Percentiles rank a stretch among this genome's conserved stretches.
phyloP scores from a whole-genome alignment of 2,797 vertebrate genomes.

The Lutra lutra region DNA sequence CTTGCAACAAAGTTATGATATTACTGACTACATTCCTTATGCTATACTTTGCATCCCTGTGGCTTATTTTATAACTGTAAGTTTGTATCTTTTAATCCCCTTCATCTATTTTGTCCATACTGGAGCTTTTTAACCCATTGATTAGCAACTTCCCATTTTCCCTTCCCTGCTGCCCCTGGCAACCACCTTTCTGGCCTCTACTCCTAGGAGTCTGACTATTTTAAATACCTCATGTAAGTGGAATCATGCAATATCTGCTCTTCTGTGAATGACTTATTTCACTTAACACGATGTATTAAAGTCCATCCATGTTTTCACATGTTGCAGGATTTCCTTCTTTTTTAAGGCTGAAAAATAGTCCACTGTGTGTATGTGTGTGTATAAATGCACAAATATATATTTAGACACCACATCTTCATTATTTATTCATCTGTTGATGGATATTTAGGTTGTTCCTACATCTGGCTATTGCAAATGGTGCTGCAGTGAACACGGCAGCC shows the following conservation, averaged over 20 bases:
- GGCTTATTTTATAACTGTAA: not conserved
- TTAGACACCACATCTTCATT: not conserved
- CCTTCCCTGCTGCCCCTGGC: not conserved
- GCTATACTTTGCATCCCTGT: not conserved
- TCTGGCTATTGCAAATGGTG: not conserved
- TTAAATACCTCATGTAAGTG: not conserved
- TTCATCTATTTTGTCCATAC: not conserved
- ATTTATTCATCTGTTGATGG: not conserved
- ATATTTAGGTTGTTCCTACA: not conserved
- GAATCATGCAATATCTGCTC: not conserved
- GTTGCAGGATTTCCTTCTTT: not conserved
- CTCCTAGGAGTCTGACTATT: not conserved
- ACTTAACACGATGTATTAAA: not conserved
- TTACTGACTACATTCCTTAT: not conserved
- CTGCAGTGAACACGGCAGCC: not conserved
- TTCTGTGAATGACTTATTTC: not conserved
- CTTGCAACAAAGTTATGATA: not conserved
- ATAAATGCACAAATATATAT: too few species aligned
- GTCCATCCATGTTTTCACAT: not conserved
- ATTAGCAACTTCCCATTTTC: not conserved
- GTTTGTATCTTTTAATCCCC: not conserved
- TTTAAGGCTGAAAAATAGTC: not conserved
- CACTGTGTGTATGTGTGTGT: not conserved
- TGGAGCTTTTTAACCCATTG: not conserved
- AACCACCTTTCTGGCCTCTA: not conserved